Evolutionary conservation across 2,113 vertebrate species (phyloP), one percentile per base, ranked within the genome.

Genomic region (Oxyura jamaicensis): DNA sequence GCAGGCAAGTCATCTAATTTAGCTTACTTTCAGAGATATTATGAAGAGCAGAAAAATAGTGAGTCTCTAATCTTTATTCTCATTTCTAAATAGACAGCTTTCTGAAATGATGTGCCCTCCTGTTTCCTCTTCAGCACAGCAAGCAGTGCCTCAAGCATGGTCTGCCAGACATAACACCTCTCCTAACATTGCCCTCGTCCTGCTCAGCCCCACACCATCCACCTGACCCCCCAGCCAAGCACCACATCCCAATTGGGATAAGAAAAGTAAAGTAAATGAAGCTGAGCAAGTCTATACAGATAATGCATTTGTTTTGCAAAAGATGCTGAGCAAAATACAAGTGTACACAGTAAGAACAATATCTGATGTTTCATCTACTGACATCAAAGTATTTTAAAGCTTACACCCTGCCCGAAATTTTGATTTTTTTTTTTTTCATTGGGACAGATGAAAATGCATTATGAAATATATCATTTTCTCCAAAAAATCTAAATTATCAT

Each of bases 211-310:
- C 29, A 53, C 22, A 9, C 14, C 31, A 48, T 8, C 17, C 4
- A 0, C 23, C 1, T 0, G 48, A 16, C 42, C 33, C 36, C 36
- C 60, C 44, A n/a, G 33, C 12, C 52, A 60, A 73, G 26, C 44
- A 67, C 7, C 33, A 50, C 22, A 8, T 11, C 33, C 28, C 33
- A 15, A 20, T 3, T 33, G 11, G 23, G 53, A 22, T 21, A 46
- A 67, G 28, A 52, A 53, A 52, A 1, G 8, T 20, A 29, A 73
- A 39, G 52, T 65, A 58, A n/a, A 66, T 10, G 18, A 6, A 11
- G 33, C 44, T 72, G 52, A 74, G 23, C 16, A 53, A 74, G 23
- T 31, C 29, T 12, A 12, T 46, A 60, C 62, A 74, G 15, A 41
- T 26, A 53, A 62, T 11, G 23, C n/a, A 41, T 53, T 55, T 48